These are phyloP conservation scores for Sinotaia quadrata DNA, from an alignment of 2,888 invertebrate species.

Conservation along the genomic window DNA sequence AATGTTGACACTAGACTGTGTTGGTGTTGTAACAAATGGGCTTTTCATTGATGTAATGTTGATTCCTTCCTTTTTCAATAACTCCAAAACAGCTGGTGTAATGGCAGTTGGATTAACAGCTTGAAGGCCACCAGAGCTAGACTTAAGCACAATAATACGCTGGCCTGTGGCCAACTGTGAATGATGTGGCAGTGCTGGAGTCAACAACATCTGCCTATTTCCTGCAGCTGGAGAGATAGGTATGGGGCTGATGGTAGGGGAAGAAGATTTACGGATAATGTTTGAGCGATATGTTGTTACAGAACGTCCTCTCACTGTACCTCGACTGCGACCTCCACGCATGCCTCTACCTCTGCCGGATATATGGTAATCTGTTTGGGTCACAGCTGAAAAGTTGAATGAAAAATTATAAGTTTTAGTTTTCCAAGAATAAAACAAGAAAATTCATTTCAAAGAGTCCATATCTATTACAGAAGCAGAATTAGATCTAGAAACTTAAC, in stretches of 20 bases:
- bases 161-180: neutral
- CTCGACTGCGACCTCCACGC: slow-evolving; percentile 5
- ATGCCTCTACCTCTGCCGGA: neutral
- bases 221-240: neutral
- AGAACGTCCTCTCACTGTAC: slow-evolving; percentile 3
- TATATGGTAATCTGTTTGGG: neutral
- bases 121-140: slow-evolving; percentile 20
- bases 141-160: slow-evolving; percentile 22
- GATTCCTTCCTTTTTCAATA: slow-evolving; percentile 19
- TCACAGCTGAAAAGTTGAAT: too few species aligned
- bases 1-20: neutral
- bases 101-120: slow-evolving; percentile 6
- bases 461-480: too few species aligned
- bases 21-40: neutral
- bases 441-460: too few species aligned
- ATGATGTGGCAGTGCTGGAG: neutral
- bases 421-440: too few species aligned
- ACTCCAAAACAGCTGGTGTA: slow-evolving; percentile 21
- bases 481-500: too few species aligned
- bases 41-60: slow-evolving; percentile 14
- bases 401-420: too few species aligned
- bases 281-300: slow-evolving; percentile 6
- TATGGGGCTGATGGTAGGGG: neutral
- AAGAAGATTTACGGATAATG: slow-evolving; percentile 13
- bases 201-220: slow-evolving; percentile 5